Base-by-base conservation (phyloP, 2,113 vertebrate species). In the Cyanoderma ruficeps region DNA sequence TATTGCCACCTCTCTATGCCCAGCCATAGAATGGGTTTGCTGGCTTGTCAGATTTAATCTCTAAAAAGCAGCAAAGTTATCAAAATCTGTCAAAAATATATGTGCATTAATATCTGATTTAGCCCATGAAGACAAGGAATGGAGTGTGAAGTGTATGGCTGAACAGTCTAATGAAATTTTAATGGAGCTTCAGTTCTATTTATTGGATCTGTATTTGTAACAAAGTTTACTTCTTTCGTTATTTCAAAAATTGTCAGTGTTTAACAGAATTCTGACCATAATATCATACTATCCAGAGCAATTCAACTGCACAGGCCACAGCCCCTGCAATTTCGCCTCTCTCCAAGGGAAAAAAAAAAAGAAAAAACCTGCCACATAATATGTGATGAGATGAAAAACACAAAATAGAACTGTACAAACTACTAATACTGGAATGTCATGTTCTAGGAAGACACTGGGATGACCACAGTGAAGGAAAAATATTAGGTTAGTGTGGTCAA, bases 51-150 rank as follows among this genome's bases (percentile, higher is more conserved):
- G 41, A 93, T 52, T 87, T 93, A 78, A 93, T 95, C 27, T 77
- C 52, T 39, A 37, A 87, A 70, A 97, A 87, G n/a, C 74, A 91
- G 20, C 8, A 35, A 55, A 90, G 67, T 57, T 86, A 94, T 64
- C 56, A 87, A 95, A 95, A 89, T 82, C 18, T 90, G 83, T 74
- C 30, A 83, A 68, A 97, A 80, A 90, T 85, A 19, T 33, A 35
- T 70, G 35, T 77, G 44, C 61, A 60, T 81, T 96, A 96, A 92
- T 83, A 96, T 96, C 65, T 89, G 83, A 95, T 83, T 94, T 83
- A 89, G 13, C 74, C 71, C 52, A 68, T 3, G 1, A 97, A 97
- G 74, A 25, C 33, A 77, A 87, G 41, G 94, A 93, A 46, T 75
- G 42, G 77, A 41, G 33, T 89, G 83, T 87, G 90, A 93, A 90